phyloP scores from a whole-genome alignment of 2,113 vertebrate species.

The Odocoileus virginianus region DNA sequence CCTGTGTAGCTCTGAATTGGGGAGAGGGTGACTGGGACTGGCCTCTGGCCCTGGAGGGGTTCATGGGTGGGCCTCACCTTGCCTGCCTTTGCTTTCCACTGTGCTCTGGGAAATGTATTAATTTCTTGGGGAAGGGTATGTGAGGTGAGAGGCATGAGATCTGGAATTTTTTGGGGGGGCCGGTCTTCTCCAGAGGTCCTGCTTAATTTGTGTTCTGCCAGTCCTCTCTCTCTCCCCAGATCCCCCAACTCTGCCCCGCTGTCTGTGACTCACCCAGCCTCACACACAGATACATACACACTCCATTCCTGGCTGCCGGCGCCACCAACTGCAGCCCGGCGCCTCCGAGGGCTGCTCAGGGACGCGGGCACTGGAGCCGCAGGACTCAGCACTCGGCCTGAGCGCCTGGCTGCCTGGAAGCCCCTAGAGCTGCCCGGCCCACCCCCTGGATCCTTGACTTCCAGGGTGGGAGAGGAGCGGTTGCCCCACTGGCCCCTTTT shows the following conservation, averaged over 20 bases:
- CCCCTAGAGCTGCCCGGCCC: background rate
- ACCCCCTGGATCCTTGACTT: conserved; percentile 14
- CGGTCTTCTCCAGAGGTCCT: background rate
- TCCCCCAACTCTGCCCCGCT: background rate
- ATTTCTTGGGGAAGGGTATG: background rate
- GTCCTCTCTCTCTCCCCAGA: background rate
- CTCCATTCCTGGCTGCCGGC: background rate
- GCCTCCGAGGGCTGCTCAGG: background rate
- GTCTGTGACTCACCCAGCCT: conserved; percentile 17
- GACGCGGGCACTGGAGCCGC: background rate
- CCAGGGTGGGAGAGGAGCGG: background rate
- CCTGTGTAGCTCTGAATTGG: background rate
- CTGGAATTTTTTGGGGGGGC: conserved; percentile 4
- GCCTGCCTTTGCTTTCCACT: conserved; percentile 13
- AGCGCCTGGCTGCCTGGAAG: background rate
- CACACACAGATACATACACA: background rate
- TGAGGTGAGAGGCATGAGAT: background rate
- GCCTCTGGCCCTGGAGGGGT: background rate
- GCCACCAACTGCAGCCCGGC: background rate
- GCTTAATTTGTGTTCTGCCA: background rate
- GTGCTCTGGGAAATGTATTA: background rate
- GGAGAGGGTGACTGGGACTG: background rate
- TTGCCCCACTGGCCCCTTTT: conserved; percentile 42
- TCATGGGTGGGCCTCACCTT: conserved; percentile 8
- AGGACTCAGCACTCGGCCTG: background rate